phyloP scores from a whole-genome alignment of 2,113 vertebrate species.

The Agapornis roseicollis region DNA sequence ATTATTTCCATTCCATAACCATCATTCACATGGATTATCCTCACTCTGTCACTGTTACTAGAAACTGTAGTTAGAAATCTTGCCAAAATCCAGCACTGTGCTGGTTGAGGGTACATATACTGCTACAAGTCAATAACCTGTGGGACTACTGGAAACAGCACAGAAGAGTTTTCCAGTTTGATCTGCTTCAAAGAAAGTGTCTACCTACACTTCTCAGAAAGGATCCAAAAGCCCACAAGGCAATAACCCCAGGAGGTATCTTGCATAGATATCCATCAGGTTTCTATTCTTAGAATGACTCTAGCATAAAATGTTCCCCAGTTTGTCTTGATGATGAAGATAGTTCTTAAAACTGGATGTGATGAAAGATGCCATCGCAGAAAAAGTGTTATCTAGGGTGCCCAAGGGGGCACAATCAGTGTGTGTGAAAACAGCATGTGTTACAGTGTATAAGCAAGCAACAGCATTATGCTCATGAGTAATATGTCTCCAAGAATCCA shows the following conservation, averaged over 20 bases:
- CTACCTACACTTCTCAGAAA: not conserved
- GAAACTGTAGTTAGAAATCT: not conserved
- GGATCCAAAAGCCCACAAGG: not conserved
- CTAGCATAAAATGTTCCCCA: not conserved
- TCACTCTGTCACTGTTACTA: not conserved
- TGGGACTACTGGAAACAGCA: not conserved
- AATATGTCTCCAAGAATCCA: not conserved
- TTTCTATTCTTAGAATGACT: conserved; percentile 38
- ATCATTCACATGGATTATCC: not conserved
- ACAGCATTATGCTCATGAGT: conserved; percentile 18
- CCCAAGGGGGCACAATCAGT: conserved; percentile 11
- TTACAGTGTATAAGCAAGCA: conserved; percentile 39
- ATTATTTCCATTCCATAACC: not conserved
- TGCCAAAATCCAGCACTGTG: not conserved
- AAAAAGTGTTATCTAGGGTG: conserved; percentile 1
- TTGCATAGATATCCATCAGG: not conserved
- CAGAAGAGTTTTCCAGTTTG: not conserved
- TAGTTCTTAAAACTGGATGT: conserved; percentile 4
- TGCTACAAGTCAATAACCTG: not conserved
- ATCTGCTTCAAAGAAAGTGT: not conserved
- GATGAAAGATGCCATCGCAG: conserved; percentile 28
- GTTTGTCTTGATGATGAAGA: conserved; percentile 29
- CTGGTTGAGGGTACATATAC: not conserved
- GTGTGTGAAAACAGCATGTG: conserved; percentile 18
- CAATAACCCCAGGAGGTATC: conserved; percentile 2